Base-by-base conservation (phyloP, 2,797 vertebrate genomes). In the Myotis myotis region DNA sequence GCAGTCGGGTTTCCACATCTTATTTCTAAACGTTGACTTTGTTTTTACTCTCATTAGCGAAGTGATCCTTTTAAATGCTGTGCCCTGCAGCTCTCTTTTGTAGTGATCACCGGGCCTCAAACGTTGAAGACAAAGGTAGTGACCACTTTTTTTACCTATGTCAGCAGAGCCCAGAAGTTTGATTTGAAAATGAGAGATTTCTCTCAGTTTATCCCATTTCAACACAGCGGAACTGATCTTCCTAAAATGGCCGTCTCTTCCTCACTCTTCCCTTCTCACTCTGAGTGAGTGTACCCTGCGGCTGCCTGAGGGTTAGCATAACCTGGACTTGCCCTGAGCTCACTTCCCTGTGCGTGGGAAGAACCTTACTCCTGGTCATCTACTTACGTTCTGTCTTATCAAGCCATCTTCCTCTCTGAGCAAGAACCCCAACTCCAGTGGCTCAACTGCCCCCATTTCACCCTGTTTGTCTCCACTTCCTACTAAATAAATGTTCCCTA, bases 41-140 rank as follows among this genome's bases (percentile, higher is more conserved):
- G 79, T 85, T 47, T 93, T 87, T 30, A 20, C 11, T 8, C 81
- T 93, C 78, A 20, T 92, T 74, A 71, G 75, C 55, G 10, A 49
- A 30, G 19, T 53, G 49, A 41, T 74, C 57, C 60, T 2, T 90
- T 91, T 89, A 38, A 33, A 30, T 80, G 53, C 53, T 33, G 19
- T 53, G 60, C 30, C 89, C 51, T 81, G 64, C 9, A 78, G 1
- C 8, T 78, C 55, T 90, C 55, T 90, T 90, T 64, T 13, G 19
- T 60, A 38, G 55, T 1, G 4, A 53, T 44, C 57, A 81, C 57
- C 87, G 30, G 44, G 5, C 41, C 38, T 62, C 79, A 17, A 57
- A 23, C 75, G 70, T 49, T 8, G 36, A 89, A 75, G 75, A 83
- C 23, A 60, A 30, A 1, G 30, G 20, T 44, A 16, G 5, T n/a